Evolutionary conservation across 2,113 vertebrate species (phyloP), one percentile per base, ranked within the genome.

Genomic region (Pampusana beccarii): DNA sequence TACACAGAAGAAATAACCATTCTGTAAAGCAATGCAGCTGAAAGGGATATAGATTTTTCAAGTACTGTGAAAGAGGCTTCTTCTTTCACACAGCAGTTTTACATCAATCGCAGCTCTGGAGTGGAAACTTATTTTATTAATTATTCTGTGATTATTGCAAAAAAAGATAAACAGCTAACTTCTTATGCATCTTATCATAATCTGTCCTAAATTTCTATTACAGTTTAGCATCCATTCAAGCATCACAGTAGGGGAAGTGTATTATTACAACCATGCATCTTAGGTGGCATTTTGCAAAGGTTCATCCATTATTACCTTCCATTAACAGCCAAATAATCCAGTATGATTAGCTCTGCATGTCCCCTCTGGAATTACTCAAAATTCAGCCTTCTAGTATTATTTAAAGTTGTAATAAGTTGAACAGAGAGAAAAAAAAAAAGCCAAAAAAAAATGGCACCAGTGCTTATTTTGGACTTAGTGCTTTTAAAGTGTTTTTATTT

Each of bases 241-340:
- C 38, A 75, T 33, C 57, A 84, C 79, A 66, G 44, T 29, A 86
- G 46, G 69, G 25, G 75, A 92, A 89, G 9, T 25, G 23, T 31
- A 69, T 58, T 88, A 91, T 93, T 95, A 75, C 25, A 88, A 58
- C 31, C 6, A 73, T 86, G 80, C 95, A 92, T 88, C 18, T 24
- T 90, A 67, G 26, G 62, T 51, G 40, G 42, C 29, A 77, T 91
- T 95, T 92, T 86, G 53, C 57, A 93, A 74, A 77, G 34, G 21
- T 86, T 87, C 26, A 85, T 91, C 71, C 67, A 60, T 87, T 93
- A 42, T 80, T 96, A 78, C 50, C 26, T 80, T 95, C 33, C 29
- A 91, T 91, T 86, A 96, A 70, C 36, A 88, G 40, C 9, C 46
- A 95, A 88, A 95, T 78, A 92, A 93, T 80, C 69, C 36, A 71